Evolutionary conservation across 1,140 invertebrate species (phyloP).

Genomic region (Drosophila sucinea): DNA sequence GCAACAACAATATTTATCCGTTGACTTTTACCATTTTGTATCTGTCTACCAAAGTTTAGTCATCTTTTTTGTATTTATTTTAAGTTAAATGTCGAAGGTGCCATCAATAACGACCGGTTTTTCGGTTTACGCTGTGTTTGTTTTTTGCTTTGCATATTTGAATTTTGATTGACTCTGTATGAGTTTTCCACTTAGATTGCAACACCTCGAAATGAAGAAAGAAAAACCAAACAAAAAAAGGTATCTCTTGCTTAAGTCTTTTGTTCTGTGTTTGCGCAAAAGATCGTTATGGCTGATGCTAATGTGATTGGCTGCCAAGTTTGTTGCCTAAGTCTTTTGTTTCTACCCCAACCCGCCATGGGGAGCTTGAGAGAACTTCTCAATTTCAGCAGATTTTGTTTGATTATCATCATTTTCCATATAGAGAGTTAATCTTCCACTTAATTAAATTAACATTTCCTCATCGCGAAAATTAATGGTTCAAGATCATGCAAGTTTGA

Average conservation of each 20-base stretch:
- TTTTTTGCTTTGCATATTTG: constrained; percentile 59
- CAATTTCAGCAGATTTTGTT: too few relatives aligned
- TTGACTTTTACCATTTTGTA: constrained; percentile 76
- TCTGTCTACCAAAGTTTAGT: constrained; percentile 61
- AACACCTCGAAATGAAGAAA: constrained; percentile 46
- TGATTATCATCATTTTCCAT: too few relatives aligned
- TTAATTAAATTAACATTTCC: background rate
- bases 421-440: background rate
- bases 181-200: constrained; percentile 54
- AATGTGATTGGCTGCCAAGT: constrained; percentile 36
- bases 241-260: constrained; percentile 44
- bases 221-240: constrained; percentile 22
- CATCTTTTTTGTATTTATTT: constrained; percentile 52
- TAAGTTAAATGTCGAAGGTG: constrained; percentile 75
- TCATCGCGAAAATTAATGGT: background rate
- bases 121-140: constrained; percentile 36
- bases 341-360: background rate
- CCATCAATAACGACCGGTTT: constrained; percentile 76
- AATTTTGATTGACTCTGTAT: constrained; percentile 67
- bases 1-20: constrained; percentile 55
- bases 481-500: background rate
- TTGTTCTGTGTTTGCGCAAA: constrained; percentile 38
- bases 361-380: background rate
- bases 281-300: constrained; percentile 9
- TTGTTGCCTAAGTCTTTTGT: constrained; percentile 57